Evolutionary conservation across 2,113 vertebrate genomes (phyloP).

Genomic region (Cyprinodon variegatus): DNA sequence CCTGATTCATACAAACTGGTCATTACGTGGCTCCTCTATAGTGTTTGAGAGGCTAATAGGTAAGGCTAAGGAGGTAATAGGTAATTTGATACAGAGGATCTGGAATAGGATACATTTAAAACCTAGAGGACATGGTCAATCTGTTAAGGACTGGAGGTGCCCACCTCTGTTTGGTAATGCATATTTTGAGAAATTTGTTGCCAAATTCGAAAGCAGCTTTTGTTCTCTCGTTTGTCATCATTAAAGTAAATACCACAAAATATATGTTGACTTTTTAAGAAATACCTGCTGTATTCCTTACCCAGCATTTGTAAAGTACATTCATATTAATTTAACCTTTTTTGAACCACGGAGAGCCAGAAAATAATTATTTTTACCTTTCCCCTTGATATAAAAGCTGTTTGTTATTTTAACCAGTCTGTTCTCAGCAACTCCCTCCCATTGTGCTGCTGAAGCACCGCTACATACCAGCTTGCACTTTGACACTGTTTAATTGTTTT

Average conservation of each 20-base stretch:
- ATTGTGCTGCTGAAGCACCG: slow-evolving; percentile 19
- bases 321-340: slow-evolving; percentile 18
- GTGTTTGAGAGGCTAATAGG: no score
- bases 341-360: slow-evolving; percentile 22
- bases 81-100: neutral
- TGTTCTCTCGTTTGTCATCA: neutral
- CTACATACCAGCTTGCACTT: slow-evolving; percentile 40
- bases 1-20: neutral
- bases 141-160: neutral
- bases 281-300: neutral
- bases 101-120: neutral
- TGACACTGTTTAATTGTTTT: slow-evolving; percentile 58
- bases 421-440: slow-evolving; percentile 33
- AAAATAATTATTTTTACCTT: slow-evolving; percentile 39
- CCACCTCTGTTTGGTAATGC: neutral
- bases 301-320: slow-evolving; percentile 12
- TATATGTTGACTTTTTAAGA: neutral
- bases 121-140: neutral
- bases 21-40: neutral
- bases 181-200: neutral
- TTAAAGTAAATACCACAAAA: neutral
- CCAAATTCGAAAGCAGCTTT: neutral
- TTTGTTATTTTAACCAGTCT: slow-evolving; percentile 55
- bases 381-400: slow-evolving; percentile 42
- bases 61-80: neutral